phyloP scores from a whole-genome alignment of 1,140 invertebrate species.

The Aphelinus atriplicis region DNA sequence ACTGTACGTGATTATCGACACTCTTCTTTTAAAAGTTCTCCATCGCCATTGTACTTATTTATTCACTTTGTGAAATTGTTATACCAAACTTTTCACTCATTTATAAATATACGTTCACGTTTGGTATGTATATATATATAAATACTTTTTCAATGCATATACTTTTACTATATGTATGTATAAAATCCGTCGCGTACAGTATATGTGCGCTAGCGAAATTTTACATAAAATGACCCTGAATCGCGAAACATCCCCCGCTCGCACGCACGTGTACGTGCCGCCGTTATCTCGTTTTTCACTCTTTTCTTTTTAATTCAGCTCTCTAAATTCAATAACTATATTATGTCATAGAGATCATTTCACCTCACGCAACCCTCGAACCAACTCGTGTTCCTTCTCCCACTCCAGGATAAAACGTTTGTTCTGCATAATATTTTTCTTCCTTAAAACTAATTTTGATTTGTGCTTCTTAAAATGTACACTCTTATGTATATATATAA shows the following conservation, averaged over 20 bases:
- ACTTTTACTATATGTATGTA: too few relatives aligned
- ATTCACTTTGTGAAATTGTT: conserved; percentile 44
- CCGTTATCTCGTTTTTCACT: conserved; percentile 21
- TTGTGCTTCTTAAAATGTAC: conserved; percentile 40
- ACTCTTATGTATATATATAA: conserved; percentile 24
- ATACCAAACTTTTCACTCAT: background rate
- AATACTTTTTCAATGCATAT: background rate
- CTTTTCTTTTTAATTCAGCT: too few relatives aligned
- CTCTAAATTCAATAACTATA: conserved; percentile 26
- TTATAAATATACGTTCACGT: conserved; percentile 25
- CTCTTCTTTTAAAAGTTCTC: too few relatives aligned
- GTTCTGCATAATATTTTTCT: conserved; percentile 22
- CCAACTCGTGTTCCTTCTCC: background rate
- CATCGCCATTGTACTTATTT: conserved; percentile 46
- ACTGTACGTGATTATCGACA: too few relatives aligned
- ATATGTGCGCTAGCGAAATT: conserved; percentile 24
- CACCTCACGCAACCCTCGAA: conserved; percentile 10
- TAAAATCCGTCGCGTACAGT: too few relatives aligned
- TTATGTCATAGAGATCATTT: conserved; percentile 18
- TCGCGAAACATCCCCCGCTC: conserved; percentile 32
- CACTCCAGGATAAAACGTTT: conserved; percentile 10
- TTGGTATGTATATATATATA: conserved; percentile 3
- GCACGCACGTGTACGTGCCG: conserved; percentile 8
- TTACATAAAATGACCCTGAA: conserved; percentile 49
- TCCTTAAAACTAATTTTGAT: conserved; percentile 36